These are phyloP conservation scores for Conus betulinus DNA, from an alignment of 1,140 invertebrate genomes.

Conservation along the genomic window DNA sequence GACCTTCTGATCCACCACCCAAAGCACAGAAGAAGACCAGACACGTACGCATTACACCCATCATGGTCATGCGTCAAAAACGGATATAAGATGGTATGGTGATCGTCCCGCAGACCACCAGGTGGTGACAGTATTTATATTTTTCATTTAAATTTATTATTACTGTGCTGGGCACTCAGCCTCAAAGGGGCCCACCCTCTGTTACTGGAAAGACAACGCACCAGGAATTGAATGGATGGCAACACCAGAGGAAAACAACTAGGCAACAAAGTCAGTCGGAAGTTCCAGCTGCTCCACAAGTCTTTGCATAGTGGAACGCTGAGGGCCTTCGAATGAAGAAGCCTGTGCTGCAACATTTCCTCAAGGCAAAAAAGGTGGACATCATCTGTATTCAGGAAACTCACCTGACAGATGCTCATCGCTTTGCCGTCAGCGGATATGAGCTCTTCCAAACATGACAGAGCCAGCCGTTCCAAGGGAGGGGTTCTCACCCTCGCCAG, in stretches of 20 bases:
- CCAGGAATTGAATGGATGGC: too few species aligned
- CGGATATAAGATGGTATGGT: too few species aligned
- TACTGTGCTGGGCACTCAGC: not conserved
- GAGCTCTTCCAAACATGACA: slow-evolving; percentile 6
- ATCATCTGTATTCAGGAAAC: too few species aligned
- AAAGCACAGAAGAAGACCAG: too few species aligned
- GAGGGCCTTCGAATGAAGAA: slow-evolving; percentile 28
- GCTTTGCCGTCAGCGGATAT: slow-evolving; percentile 2
- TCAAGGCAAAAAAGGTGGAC: too few species aligned
- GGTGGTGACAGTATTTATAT: slow-evolving; percentile 34
- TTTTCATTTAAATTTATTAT: too few species aligned
- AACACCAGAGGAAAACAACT: not conserved
- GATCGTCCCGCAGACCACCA: not conserved
- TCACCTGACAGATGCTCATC: slow-evolving; percentile 9
- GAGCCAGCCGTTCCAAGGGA: slow-evolving; percentile 19
- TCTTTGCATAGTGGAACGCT: slow-evolving; percentile 4
- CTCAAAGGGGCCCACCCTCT: not conserved
- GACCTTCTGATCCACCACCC: too few species aligned
- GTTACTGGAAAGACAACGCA: not conserved
- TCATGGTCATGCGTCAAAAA: too few species aligned
- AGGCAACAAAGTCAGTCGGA: not conserved
- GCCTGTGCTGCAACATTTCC: slow-evolving; percentile 22
- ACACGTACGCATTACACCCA: too few species aligned
- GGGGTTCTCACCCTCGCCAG: slow-evolving; percentile 24
- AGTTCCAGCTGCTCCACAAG: not conserved